Evolutionary conservation across 1,140 invertebrate genomes (phyloP), one percentile per base, ranked within the genome.

Genomic region (Trichomalopsis sarcophagae): DNA sequence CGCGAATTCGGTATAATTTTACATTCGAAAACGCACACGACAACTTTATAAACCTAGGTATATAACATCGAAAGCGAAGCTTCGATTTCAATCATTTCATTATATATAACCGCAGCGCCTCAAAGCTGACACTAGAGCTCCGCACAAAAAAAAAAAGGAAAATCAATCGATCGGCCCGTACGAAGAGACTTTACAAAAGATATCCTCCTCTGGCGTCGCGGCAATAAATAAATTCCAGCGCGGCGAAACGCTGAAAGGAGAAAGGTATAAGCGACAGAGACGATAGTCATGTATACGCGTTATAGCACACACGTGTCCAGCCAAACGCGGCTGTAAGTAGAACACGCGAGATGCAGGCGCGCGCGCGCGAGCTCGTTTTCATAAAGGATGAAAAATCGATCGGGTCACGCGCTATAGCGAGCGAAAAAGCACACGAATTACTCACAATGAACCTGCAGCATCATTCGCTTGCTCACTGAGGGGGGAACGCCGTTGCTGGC

Each of bases 401-500:
- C 11, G 27, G n/a, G 5, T 13, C 55, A n/a, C 17, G 17, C 17
- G 50, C 13, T 47, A 47, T 47, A 47, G 44, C 13, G 44, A 13
- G 44, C 44, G 47, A 62, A 55, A 75, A 73, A 74, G 71, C 33
- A 40, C 68, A 55, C 68, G 71, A 81, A 84, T 86, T 94, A 97
- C 97, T 97, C 92, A 97, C 97, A 97, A 93, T 97, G 96, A 86
- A 97, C 96, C 90, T 96, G 96, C 85, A 97, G 94, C 94, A 96
- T 96, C 94, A 97, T 96, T 90, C 96, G 93, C 91, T 97, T 96
- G 93, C 95, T 96, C 87, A 97, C 96, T 27, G 96, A 95, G 21
- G 97, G 96, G 17, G 96, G 96, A 13, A 97, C 96, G 69, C 96
- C 96, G 91, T 97, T 97, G 86, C 91, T 93, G 7, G 94, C 95